Evolutionary conservation across 23 tunicate species (phyloP), one percentile per base, ranked within the genome.

Genomic region (Styela clava): DNA sequence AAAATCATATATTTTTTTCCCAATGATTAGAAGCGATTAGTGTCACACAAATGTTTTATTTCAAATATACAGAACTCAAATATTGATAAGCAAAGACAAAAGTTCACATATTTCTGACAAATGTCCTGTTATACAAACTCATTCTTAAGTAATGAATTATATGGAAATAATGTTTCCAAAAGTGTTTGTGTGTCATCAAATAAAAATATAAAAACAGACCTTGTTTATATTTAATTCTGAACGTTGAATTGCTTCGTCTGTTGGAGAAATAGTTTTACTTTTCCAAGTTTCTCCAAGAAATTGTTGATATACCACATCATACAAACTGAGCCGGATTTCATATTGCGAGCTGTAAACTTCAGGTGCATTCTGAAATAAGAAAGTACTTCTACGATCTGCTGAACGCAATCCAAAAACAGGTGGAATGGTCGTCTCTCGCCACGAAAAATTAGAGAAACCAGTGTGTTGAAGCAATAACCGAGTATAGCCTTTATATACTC

Each of bases 231-330:
- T 51, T 7, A 76, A 31, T 24, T 76, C 81, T 23, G 81, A 51
- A 36, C 33, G 32, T 76, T 76, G 81, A 1, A 24, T 26, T 52
- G n/a, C 81, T 20, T 52, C 81, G 27, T 76, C 81, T 12, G 29
- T 52, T 20, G 84, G 21, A 19, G 31, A 19, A 26, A 89, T 51
- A 26, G 67, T 1, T 30, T 73, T 70, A 70, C 97, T 91, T 61
- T 78, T 33, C 91, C 91, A 91, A 24, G 97, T 91, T 33, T 74
- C 79, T 0, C 97, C 97, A 72, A 91, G 32, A 72, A 91, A 91
- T 34, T 82, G 76, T 31, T 78, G 82, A 62, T 91, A 74, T 29
- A 87, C 34, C 16, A 84, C 74, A 63, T 91, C 97, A 74, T 82
- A 91, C 68, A 91, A 83, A 23, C 74, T 86, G 64, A 86, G 61